These are phyloP conservation scores for Jaculus jaculus DNA, from an alignment of 2,113 vertebrate species.

Conservation along the genomic window DNA sequence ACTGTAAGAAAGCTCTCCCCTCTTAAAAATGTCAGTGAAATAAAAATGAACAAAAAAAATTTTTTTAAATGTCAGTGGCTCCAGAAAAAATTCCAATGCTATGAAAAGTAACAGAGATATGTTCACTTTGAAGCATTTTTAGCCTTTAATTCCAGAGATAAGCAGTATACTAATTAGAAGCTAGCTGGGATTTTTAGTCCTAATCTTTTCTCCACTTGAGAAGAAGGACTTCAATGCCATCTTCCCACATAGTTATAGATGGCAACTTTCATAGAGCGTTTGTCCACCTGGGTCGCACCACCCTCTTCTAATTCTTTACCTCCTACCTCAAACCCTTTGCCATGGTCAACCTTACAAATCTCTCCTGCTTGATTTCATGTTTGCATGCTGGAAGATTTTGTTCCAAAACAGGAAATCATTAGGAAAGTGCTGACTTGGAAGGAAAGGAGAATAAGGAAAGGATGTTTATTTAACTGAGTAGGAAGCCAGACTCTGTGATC, in stretches of 20 bases:
- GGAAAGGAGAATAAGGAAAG: conserved; percentile 35
- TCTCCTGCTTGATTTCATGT: neutral
- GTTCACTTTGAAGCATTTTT: neutral
- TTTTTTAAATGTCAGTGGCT: neutral
- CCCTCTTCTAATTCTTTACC: neutral
- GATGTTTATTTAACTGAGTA: conserved; percentile 53
- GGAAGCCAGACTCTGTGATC: conserved; percentile 41
- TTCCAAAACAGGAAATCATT: conserved; percentile 55
- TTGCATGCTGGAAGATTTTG: conserved; percentile 23
- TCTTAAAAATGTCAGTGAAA: neutral
- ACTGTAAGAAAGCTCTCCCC: neutral
- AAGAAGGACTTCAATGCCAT: neutral
- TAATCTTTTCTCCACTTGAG: neutral
- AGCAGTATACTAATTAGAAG: conserved; percentile 14
- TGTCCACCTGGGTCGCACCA: neutral
- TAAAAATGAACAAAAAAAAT: too few species aligned
- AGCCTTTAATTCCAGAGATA: neutral
- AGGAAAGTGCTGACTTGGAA: conserved; percentile 50
- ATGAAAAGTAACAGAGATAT: neutral
- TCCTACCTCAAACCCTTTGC: neutral
- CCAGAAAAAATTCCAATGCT: neutral
- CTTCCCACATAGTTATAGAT: neutral
- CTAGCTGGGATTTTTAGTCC: neutral
- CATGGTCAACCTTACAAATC: neutral
- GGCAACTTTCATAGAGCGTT: neutral